Conservation (phyloP, 2,888 invertebrate species). For the Nomada ruficornis region DNA sequence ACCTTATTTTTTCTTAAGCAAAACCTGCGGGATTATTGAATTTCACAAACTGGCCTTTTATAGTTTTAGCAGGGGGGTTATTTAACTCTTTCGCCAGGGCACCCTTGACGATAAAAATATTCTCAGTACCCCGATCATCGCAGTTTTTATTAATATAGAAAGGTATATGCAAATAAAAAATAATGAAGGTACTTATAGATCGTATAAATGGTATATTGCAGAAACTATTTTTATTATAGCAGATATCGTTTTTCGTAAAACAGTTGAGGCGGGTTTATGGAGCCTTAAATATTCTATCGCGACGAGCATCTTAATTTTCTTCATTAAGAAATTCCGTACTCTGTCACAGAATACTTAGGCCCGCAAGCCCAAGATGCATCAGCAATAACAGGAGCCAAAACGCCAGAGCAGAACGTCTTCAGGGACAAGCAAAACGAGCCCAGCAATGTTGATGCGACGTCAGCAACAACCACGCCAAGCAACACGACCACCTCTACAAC, state of each 20-base stretch:
- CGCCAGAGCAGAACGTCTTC: constrained; percentile 21
- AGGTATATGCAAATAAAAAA: too few species aligned
- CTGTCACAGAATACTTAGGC: constrained; percentile 46
- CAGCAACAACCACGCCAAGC: constrained; percentile 11
- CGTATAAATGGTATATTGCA: too few species aligned
- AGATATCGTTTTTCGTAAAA: background rate
- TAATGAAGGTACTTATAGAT: too few species aligned
- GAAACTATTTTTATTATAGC: background rate
- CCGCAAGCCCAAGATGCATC: constrained; percentile 43
- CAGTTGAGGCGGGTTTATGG: too few species aligned
- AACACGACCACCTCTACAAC: constrained; percentile 1
- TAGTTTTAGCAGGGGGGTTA: constrained; percentile 8
- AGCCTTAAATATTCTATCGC: too few species aligned
- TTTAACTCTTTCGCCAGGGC: too few species aligned
- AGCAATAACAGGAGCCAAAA: constrained; percentile 33
- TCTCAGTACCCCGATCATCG: too few species aligned
- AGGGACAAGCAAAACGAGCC: constrained; percentile 41
- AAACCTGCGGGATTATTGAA: constrained; percentile 37
- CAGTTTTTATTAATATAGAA: too few species aligned
- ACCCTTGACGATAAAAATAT: too few species aligned
- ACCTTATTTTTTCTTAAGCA: background rate
- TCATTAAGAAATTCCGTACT: background rate
- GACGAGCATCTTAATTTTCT: too few species aligned
- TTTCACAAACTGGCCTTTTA: constrained; percentile 34
- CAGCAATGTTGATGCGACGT: constrained; percentile 9